Conservation (phyloP, 1,140 invertebrate genomes). For the Charaxes varanes region DNA sequence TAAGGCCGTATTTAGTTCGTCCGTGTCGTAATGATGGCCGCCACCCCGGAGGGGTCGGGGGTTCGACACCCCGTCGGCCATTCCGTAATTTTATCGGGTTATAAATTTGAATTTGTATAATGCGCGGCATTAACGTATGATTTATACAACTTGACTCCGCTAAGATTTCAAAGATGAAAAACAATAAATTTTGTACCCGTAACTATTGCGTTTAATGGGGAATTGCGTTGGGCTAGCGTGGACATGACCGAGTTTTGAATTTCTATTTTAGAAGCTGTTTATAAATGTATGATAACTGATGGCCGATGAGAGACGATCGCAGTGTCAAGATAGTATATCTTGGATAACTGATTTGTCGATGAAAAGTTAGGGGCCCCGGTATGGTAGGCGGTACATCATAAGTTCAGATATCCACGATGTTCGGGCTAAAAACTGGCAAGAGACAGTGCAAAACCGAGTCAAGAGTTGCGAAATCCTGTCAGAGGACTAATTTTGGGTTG, state of each 20-base stretch:
- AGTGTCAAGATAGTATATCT: too few species aligned
- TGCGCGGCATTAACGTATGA: slow-evolving; percentile 71
- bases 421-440: too few species aligned
- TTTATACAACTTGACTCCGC: slow-evolving; percentile 72
- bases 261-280: too few species aligned
- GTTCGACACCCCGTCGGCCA: slow-evolving; percentile 52
- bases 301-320: too few species aligned
- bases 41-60: slow-evolving; percentile 18
- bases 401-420: too few species aligned
- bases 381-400: too few species aligned
- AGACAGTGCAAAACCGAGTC: too few species aligned
- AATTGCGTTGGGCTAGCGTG: slow-evolving; percentile 27
- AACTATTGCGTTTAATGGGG: slow-evolving; percentile 70
- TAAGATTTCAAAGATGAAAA: slow-evolving; percentile 74
- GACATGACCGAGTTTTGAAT: slow-evolving; percentile 21
- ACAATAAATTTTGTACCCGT: slow-evolving; percentile 69
- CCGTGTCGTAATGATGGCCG: slow-evolving; percentile 34
- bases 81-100: slow-evolving; percentile 74
- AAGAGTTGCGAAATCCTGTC: too few species aligned
- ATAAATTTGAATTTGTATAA: slow-evolving; percentile 75
- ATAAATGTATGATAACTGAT: too few species aligned
- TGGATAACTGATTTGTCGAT: too few species aligned
- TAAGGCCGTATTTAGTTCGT: slow-evolving; percentile 55
- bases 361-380: too few species aligned
- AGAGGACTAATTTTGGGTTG: too few species aligned